phyloP scores from a whole-genome alignment of 2,113 vertebrate genomes.

The Gadus chalcogrammus region DNA sequence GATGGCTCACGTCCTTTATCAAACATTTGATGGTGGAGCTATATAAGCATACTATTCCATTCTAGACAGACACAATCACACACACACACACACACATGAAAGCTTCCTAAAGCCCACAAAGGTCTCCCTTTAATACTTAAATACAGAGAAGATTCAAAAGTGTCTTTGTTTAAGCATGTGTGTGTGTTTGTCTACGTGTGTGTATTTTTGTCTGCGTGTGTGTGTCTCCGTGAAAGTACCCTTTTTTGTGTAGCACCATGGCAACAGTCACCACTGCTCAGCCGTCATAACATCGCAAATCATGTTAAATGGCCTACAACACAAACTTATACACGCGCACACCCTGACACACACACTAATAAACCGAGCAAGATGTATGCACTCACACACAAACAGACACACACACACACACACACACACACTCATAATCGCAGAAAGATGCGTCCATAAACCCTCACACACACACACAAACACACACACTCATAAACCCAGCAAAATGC shows the following conservation, averaged over 20 bases:
- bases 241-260: slow-evolving; percentile 17
- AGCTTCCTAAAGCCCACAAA: not conserved
- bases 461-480: not conserved
- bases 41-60: too few relatives aligned
- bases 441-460: not conserved
- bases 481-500: too few relatives aligned
- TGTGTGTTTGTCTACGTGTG: too few relatives aligned
- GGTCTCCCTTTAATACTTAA: not conserved
- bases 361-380: not conserved
- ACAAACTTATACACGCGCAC: too few relatives aligned
- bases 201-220: too few relatives aligned
- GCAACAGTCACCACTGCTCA: slow-evolving; percentile 48
- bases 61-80: slow-evolving; percentile 2
- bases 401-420: not conserved
- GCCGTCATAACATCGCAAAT: slow-evolving; percentile 37
- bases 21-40: too few relatives aligned
- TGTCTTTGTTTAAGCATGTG: too few relatives aligned
- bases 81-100: not conserved
- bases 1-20: too few relatives aligned
- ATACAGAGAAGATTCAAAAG: too few relatives aligned
- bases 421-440: too few relatives aligned
- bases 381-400: slow-evolving; percentile 21
- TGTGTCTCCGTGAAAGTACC: not conserved
- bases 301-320: slow-evolving; percentile 6
- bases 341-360: too few relatives aligned